Percentiles rank a stretch among this genome's conserved stretches.
These are phyloP conservation scores for Brachymystax lenok DNA, from an alignment of 2,797 vertebrate genomes.

Conservation along the genomic window DNA sequence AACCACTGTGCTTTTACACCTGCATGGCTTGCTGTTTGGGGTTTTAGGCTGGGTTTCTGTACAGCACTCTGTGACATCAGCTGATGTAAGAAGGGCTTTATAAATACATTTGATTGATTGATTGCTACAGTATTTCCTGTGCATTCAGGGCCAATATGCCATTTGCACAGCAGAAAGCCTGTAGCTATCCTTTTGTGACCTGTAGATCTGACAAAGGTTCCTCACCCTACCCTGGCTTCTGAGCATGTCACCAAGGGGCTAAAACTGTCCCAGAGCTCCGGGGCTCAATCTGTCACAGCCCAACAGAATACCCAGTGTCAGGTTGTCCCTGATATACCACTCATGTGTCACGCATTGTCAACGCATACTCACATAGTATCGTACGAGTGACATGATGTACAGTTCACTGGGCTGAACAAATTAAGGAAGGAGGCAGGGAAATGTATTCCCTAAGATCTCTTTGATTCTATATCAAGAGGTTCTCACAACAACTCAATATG, in stretches of 20 bases:
- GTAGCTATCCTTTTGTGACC: constrained; percentile 49
- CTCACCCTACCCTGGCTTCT: constrained; percentile 35
- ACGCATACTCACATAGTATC: background rate
- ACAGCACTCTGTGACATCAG: no score
- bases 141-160: constrained; percentile 54
- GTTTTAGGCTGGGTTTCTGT: no score
- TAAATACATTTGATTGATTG: constrained; percentile 13
- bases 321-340: constrained; percentile 51
- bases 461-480: constrained; percentile 52
- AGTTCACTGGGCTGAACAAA: background rate
- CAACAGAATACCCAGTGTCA: constrained; percentile 44
- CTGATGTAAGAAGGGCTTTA: background rate
- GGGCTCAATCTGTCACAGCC: constrained; percentile 35
- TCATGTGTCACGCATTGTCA: constrained; percentile 50
- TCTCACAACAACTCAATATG: constrained; percentile 53
- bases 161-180: constrained; percentile 37
- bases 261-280: constrained; percentile 36
- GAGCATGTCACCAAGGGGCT: constrained; percentile 40
- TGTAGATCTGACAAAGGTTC: constrained; percentile 40
- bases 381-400: background rate
- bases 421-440: constrained; percentile 16
- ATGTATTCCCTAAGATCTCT: constrained; percentile 50
- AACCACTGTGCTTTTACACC: no score
- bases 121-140: constrained; percentile 38
- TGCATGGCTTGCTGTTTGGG: no score